Percentiles rank a stretch among this genome's conserved stretches.
These are phyloP conservation scores for Carcharodon carcharias DNA, from an alignment of 2,797 vertebrate species.

Conservation along the genomic window DNA sequence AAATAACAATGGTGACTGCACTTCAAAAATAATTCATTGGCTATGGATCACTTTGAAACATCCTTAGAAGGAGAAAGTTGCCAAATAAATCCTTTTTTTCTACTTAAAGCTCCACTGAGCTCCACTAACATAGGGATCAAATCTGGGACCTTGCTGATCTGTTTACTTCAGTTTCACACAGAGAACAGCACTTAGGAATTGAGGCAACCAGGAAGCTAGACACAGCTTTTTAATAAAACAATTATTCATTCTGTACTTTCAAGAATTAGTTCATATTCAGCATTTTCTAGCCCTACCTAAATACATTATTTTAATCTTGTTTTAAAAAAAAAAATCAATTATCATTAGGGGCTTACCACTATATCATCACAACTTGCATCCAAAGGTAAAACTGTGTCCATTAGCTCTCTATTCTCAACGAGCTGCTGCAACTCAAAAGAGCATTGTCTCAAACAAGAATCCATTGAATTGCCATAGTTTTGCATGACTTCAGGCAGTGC, in stretches of 20 bases:
- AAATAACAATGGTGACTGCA: neutral
- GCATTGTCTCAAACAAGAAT: constrained; percentile 80
- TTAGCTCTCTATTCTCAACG: constrained; percentile 62
- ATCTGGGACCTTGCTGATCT: neutral
- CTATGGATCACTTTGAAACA: neutral
- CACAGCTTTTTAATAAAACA: neutral
- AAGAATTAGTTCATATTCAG: neutral
- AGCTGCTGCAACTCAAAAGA: constrained; percentile 79
- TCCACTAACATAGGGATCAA: neutral
- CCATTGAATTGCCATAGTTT: constrained; percentile 66
- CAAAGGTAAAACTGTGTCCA: constrained; percentile 63
- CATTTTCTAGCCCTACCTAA: neutral
- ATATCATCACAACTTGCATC: constrained; percentile 57
- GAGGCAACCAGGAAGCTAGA: neutral
- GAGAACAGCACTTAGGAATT: neutral
- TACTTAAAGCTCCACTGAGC: neutral
- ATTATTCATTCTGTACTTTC: neutral
- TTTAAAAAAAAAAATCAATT: no score
- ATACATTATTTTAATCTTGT: neutral
- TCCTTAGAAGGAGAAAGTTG: neutral
- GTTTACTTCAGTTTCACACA: neutral
- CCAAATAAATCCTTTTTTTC: neutral
- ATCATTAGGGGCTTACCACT: constrained; percentile 62
- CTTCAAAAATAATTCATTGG: neutral
- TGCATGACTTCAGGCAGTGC: constrained; percentile 61